A percentile compares a stretch with the other conserved stretches of the same genome.
Evolutionary conservation across 2,888 invertebrate genomes (phyloP).

Genomic region (Chrysina gloriosa): DNA sequence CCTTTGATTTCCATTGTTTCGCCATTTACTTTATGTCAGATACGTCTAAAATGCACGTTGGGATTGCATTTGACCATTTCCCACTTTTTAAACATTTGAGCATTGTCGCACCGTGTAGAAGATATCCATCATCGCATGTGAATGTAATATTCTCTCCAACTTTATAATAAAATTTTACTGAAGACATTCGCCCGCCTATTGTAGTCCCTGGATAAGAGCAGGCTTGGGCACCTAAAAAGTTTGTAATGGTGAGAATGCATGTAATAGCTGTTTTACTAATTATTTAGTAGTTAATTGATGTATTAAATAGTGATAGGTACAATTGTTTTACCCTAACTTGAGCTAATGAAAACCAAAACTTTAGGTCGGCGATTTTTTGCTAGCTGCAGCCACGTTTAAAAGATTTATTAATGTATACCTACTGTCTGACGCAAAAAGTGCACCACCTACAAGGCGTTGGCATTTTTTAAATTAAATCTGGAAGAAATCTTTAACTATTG

Average conservation of each 20-base stretch:
- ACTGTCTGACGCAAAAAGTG: no score
- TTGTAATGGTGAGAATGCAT: no score
- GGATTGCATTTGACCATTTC: slow-evolving; percentile 89
- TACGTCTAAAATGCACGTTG: slow-evolving; percentile 70
- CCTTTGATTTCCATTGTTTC: no score
- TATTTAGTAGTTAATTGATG: background rate
- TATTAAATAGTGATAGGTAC: background rate
- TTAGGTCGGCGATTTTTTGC: no score
- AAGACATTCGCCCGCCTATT: slow-evolving; percentile 86
- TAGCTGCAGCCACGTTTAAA: no score
- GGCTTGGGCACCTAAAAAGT: slow-evolving; percentile 69
- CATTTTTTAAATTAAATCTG: no score
- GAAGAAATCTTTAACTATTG: no score
- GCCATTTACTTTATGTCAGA: slow-evolving; percentile 9
- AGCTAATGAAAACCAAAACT: no score
- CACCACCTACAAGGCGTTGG: no score
- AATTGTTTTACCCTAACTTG: no score
- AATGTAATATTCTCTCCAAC: slow-evolving; percentile 88
- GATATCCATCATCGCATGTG: slow-evolving; percentile 82
- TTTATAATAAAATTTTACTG: slow-evolving; percentile 89
- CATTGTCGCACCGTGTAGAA: slow-evolving; percentile 81
- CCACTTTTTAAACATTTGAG: slow-evolving; percentile 83
- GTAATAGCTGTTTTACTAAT: no score
- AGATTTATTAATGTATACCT: no score
- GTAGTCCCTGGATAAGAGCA: slow-evolving; percentile 90